Percentiles rank a stretch among this genome's conserved stretches.
phyloP scores from a whole-genome alignment of 2,888 invertebrate species.

The Epirrita christyi region DNA sequence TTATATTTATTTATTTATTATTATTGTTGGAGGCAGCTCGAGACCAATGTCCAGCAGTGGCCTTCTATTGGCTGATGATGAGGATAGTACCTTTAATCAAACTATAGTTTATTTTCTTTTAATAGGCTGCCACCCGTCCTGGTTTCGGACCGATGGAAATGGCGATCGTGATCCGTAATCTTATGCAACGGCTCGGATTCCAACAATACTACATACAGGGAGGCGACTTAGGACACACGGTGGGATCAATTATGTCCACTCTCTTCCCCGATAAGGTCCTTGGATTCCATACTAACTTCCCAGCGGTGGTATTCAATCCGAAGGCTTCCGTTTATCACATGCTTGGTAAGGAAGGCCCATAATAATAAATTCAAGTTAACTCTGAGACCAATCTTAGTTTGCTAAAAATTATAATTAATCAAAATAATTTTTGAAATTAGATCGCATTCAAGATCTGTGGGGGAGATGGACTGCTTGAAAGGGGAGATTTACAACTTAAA shows the following conservation, averaged over 20 bases:
- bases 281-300: constrained; percentile 87
- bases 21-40: too few relatives aligned
- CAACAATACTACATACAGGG: constrained; percentile 88
- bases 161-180: constrained; percentile 85
- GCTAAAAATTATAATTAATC: too few relatives aligned
- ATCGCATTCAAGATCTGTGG: too few relatives aligned
- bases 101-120: constrained; percentile 9
- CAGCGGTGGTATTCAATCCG: constrained; percentile 55
- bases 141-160: constrained; percentile 85
- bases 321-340: constrained; percentile 57
- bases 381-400: too few relatives aligned
- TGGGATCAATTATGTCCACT: constrained; percentile 85
- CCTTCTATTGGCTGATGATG: too few relatives aligned
- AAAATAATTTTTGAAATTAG: too few relatives aligned
- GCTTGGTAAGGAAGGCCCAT: constrained; percentile 49
- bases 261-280: constrained; percentile 84
- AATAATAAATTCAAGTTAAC: too few relatives aligned
- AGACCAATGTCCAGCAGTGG: too few relatives aligned
- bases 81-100: too few relatives aligned
- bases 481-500: too few relatives aligned
- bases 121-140: constrained; percentile 77
- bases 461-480: too few relatives aligned
- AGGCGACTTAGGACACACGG: constrained; percentile 88
- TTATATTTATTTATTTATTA: too few relatives aligned
- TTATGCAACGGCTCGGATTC: constrained; percentile 88